phyloP scores from a whole-genome alignment of 1,140 invertebrate species.

The Polypedilum pembai region DNA sequence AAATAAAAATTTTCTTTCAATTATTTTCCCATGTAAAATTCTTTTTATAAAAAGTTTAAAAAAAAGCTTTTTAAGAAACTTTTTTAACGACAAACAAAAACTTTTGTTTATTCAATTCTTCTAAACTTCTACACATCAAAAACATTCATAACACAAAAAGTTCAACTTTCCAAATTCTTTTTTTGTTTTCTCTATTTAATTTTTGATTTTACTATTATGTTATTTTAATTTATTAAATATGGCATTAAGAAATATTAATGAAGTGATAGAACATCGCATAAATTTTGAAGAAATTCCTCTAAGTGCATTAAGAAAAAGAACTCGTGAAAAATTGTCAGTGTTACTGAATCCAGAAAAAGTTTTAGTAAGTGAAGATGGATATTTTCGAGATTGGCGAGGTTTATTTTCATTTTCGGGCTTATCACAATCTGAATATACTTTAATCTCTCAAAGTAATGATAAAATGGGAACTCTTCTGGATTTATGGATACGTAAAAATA shows the following conservation, averaged over 20 bases:
- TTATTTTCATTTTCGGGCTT: conserved; percentile 49
- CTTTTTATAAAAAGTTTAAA: neutral
- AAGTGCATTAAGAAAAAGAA: neutral
- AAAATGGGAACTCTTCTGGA: conserved; percentile 49
- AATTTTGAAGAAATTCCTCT: neutral
- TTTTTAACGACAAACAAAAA: neutral
- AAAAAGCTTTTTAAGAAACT: neutral
- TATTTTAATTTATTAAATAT: conserved; percentile 2
- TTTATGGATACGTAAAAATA: conserved; percentile 43
- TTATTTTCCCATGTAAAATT: no score
- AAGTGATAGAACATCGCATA: neutral
- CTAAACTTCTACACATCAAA: no score
- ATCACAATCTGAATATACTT: conserved; percentile 40
- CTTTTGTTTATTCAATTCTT: no score
- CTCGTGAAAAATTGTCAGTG: conserved; percentile 44
- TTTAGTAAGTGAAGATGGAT: conserved; percentile 48
- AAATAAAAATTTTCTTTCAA: no score
- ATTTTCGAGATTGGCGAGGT: conserved; percentile 61
- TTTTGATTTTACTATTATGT: neutral
- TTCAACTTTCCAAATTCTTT: neutral
- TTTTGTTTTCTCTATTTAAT: neutral
- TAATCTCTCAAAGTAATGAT: conserved; percentile 44
- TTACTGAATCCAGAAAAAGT: conserved; percentile 55
- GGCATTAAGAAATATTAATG: neutral
- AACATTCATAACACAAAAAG: neutral